These are phyloP conservation scores for Stictocephala bisonia DNA, from an alignment of 2,888 invertebrate species.

Conservation along the genomic window DNA sequence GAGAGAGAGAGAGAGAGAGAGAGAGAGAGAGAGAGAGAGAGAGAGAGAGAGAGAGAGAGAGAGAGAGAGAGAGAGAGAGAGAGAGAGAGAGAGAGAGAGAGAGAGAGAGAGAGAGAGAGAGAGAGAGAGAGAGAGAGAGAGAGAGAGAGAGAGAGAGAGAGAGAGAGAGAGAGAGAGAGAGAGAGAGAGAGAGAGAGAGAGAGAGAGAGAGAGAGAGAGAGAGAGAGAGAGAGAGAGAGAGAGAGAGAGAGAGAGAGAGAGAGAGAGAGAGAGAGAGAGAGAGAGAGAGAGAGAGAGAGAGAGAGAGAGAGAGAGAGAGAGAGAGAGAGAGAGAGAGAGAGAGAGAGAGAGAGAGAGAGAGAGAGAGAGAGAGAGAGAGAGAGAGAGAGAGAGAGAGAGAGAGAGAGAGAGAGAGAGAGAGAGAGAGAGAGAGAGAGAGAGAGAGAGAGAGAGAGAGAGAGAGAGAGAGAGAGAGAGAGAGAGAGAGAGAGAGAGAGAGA, in stretches of 20 bases:
- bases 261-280: not conserved
- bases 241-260: constrained; percentile 11
- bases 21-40: constrained; percentile 9
- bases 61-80: constrained; percentile 9
- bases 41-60: constrained; percentile 13
- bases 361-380: not conserved
- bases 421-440: not conserved
- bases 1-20: constrained; percentile 13
- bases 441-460: not conserved
- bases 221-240: constrained; percentile 13
- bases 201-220: constrained; percentile 13
- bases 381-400: not conserved
- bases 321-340: not conserved
- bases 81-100: not conserved
- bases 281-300: not conserved
- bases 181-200: constrained; percentile 9
- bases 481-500: not conserved
- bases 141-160: not conserved
- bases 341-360: not conserved
- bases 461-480: not conserved
- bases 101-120: not conserved
- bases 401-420: not conserved
- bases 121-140: not conserved
- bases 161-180: not conserved
- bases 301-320: not conserved